Base-by-base conservation (phyloP, 30 jellyfish, hydroid and myxozoan species). In the Aurelia coerulea region DNA sequence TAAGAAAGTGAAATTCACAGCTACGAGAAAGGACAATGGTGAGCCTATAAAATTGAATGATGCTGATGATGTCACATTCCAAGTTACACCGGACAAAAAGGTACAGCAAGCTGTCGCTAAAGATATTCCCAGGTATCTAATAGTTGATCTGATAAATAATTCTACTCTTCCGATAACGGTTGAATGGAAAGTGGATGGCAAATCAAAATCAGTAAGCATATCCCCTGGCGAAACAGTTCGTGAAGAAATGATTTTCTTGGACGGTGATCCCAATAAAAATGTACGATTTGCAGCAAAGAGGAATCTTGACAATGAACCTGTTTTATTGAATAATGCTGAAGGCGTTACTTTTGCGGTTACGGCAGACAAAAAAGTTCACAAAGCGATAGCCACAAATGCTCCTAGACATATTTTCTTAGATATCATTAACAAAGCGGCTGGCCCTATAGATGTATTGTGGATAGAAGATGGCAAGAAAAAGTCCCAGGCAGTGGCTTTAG, bases 401-500 rank as follows among this genome's bases (percentile, higher is more conserved):
- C 80, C 80, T 3, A 79, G 69, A 19, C 51, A 79, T 53, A 79
- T 63, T 5, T 69, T 65, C 4, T 35, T 79, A 7, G 79, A 39
- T 16, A 46, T 79, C 18, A 15, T 31, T 32, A 79, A 79, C 89
- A 31, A 79, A 10, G 89, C 89, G 31, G 73, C 46, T 13, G 89
- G 80, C n/a, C 89, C 89, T 9, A 73, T 65, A 16, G 73, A 49
- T 60, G 70, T 60, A 23, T 2, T 2, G 35, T 60, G 70, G 70
- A 60, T 10, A 17, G 70, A 60, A n/a, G 35, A 60, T 60, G 70
- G 70, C 14, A 11, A 23, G 13, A 10, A 60, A 23, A 60, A 60
- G 35, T 17, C 35, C 1, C 31, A 17, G 15, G 35, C 12, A 10
- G 70, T 60, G 11, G 35, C 70, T 17, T 60, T 60, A 17, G 70